These are phyloP conservation scores for Schizopygopsis pylzovi DNA, from an alignment of 2,797 vertebrate genomes.

Conservation along the genomic window DNA sequence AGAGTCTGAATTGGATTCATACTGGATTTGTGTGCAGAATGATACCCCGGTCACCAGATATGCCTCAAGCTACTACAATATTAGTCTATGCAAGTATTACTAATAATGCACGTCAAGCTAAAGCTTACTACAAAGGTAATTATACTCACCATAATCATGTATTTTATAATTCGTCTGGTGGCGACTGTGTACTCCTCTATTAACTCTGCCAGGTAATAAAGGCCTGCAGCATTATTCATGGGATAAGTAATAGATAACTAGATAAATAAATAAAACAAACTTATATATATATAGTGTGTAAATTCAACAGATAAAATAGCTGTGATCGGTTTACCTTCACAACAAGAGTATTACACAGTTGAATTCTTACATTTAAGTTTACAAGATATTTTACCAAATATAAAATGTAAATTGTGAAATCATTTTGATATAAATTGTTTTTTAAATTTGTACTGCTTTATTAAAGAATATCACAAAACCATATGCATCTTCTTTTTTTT, in stretches of 20 bases:
- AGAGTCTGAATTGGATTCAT: too few relatives aligned
- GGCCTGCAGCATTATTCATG: conserved; percentile 80
- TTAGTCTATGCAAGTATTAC: neutral
- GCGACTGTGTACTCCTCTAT: conserved; percentile 96
- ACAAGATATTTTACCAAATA: neutral
- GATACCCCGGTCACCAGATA: neutral
- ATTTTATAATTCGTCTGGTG: conserved; percentile 95
- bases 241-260: too few relatives aligned
- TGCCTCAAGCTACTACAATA: neutral
- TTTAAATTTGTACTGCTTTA: neutral
- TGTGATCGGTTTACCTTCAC: neutral
- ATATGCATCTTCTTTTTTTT: conserved; percentile 2
- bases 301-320: conserved; percentile 3
- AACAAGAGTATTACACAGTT: neutral
- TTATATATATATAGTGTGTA: neutral
- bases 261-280: neutral
- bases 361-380: neutral
- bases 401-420: conserved; percentile 8
- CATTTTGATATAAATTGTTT: neutral
- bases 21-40: neutral
- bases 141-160: conserved; percentile 94
- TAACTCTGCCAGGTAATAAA: conserved; percentile 95
- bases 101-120: neutral
- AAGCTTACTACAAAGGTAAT: neutral
- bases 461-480: conserved; percentile 21